These are phyloP conservation scores for Tenodera sinensis DNA, from an alignment of 2,888 invertebrate genomes.

Conservation along the genomic window DNA sequence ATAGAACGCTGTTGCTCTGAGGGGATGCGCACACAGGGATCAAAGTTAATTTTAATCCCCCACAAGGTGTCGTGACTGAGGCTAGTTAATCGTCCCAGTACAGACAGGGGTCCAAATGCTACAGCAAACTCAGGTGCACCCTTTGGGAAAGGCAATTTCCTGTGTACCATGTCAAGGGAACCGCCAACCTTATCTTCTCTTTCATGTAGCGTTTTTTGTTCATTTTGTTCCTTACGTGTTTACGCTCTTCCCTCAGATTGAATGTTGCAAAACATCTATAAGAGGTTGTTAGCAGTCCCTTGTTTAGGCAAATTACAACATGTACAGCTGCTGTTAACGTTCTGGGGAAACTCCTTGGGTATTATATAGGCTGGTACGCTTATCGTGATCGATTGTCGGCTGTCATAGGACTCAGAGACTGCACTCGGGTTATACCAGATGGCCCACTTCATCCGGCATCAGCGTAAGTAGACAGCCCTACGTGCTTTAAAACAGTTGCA, in stretches of 20 bases:
- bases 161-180: not conserved
- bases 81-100: not conserved
- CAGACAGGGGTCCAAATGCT: not conserved
- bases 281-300: too few relatives aligned
- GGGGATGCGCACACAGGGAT: not conserved
- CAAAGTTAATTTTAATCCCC: conserved; percentile 1
- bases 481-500: too few relatives aligned
- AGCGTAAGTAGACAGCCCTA: too few relatives aligned
- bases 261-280: not conserved
- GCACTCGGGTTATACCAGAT: too few relatives aligned
- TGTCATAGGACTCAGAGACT: too few relatives aligned
- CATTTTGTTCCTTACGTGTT: not conserved
- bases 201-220: not conserved
- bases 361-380: too few relatives aligned
- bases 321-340: too few relatives aligned
- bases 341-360: too few relatives aligned
- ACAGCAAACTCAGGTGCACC: not conserved
- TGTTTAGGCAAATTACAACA: too few relatives aligned
- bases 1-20: not conserved
- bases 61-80: not conserved
- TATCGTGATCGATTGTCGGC: too few relatives aligned
- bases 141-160: not conserved
- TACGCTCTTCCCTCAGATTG: not conserved
- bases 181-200: not conserved
- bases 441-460: too few relatives aligned